phyloP scores from a whole-genome alignment of 2,888 invertebrate genomes.

The Yponomeuta malinellus region DNA sequence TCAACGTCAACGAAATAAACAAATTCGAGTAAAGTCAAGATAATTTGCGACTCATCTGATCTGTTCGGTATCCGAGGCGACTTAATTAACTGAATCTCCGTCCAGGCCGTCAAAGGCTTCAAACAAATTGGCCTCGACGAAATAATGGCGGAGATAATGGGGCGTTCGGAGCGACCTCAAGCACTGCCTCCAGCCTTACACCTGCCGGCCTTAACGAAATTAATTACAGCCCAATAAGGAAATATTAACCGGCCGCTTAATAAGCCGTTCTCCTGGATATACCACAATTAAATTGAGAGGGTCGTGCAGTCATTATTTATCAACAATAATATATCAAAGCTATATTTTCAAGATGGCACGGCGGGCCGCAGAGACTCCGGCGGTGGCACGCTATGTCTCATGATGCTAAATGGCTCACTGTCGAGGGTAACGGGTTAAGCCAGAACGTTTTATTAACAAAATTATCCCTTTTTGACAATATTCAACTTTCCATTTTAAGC shows the following conservation, averaged over 20 bases:
- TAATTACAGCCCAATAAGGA: constrained; percentile 72
- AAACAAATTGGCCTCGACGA: constrained; percentile 68
- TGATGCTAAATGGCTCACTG: constrained; percentile 3
- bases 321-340: constrained; percentile 75
- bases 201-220: constrained; percentile 65
- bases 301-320: constrained; percentile 69
- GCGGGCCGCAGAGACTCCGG: constrained; percentile 41
- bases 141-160: constrained; percentile 69
- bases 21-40: constrained; percentile 32
- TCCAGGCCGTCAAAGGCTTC: constrained; percentile 63
- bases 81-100: constrained; percentile 63
- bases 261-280: constrained; percentile 70
- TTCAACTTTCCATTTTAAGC: neutral
- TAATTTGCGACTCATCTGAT: constrained; percentile 30
- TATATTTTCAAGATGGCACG: constrained; percentile 72
- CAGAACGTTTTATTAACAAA: neutral
- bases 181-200: constrained; percentile 55
- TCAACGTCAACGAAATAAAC: constrained; percentile 26
- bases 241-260: constrained; percentile 73
- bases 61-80: constrained; percentile 26
- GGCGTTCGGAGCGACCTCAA: constrained; percentile 45
- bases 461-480: neutral
- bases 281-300: constrained; percentile 74
- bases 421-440: constrained; percentile 10
- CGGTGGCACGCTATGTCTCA: constrained; percentile 35